A percentile compares a stretch with the other conserved stretches of the same genome.
These are phyloP conservation scores for Athalia rosae DNA, from an alignment of 2,888 invertebrate species.

Conservation along the genomic window DNA sequence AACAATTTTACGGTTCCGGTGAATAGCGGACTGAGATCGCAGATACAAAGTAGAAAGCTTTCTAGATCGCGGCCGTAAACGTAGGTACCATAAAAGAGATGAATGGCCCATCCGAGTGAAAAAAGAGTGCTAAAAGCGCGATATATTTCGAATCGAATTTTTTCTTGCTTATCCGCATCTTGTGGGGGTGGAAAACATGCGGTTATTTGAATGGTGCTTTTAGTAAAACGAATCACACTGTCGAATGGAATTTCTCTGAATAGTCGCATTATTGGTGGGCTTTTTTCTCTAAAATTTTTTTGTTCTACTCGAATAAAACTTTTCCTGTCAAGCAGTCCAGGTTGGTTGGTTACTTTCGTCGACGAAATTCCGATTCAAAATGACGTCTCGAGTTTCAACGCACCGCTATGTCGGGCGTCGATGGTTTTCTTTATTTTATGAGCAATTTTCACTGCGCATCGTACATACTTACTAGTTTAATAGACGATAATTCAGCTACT, in stretches of 20 bases:
- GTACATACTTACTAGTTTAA: slow-evolving; percentile 12
- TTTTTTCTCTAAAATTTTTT: neutral
- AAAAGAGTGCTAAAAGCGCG: neutral
- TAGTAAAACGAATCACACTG: neutral
- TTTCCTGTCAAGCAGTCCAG: neutral
- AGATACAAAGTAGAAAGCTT: neutral
- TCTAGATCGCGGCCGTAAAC: slow-evolving; percentile 5
- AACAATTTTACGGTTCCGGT: slow-evolving; percentile 4
- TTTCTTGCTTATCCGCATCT: neutral
- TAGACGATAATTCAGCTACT: neutral
- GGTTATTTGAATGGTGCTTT: neutral
- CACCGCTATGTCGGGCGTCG: neutral
- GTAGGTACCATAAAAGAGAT: slow-evolving; percentile 2
- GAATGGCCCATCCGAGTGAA: neutral
- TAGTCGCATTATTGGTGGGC: neutral
- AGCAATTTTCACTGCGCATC: slow-evolving; percentile 6
- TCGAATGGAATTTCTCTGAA: slow-evolving; percentile 17
- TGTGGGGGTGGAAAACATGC: slow-evolving; percentile 20
- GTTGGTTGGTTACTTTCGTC: neutral
- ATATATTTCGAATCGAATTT: neutral
- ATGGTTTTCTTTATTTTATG: neutral
- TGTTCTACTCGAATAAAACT: neutral
- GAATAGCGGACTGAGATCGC: slow-evolving; percentile 16
- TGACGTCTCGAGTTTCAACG: neutral
- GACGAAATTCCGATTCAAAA: slow-evolving; percentile 5